phyloP scores from a whole-genome alignment of 2,888 invertebrate species.

The Rhagonycha lutea region DNA sequence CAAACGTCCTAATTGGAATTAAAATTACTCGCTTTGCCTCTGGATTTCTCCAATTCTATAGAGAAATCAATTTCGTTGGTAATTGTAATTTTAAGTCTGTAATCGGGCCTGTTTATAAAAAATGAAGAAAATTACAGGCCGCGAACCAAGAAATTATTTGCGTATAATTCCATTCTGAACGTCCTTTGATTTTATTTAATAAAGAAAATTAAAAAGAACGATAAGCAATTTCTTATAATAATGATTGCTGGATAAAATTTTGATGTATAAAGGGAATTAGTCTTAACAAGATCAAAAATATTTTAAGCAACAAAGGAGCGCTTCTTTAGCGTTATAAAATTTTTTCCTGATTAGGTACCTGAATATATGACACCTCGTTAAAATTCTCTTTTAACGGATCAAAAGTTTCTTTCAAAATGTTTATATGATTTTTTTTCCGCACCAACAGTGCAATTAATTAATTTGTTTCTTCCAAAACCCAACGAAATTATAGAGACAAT shows the following conservation, averaged over 20 bases:
- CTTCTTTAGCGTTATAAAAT: neutral
- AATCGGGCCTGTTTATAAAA: conserved; percentile 17
- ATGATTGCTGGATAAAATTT: neutral
- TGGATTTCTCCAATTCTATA: conserved; percentile 31
- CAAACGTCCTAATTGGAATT: conserved; percentile 36
- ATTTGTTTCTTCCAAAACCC: neutral
- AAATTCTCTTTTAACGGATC: neutral
- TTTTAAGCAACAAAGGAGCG: neutral
- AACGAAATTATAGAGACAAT: neutral
- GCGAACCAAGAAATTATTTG: conserved; percentile 7
- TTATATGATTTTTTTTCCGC: too few species aligned
- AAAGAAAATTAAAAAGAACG: conserved; percentile 16
- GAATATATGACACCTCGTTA: neutral
- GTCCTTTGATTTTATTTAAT: conserved; percentile 16
- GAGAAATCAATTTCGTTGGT: conserved; percentile 33
- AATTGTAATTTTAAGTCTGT: conserved; percentile 33
- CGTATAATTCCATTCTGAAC: conserved; percentile 8
- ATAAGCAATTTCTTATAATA: conserved; percentile 4
- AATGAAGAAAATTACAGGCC: conserved; percentile 20
- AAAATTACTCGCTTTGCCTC: conserved; percentile 38
- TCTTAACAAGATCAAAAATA: neutral
- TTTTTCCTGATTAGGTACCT: neutral
- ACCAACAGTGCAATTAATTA: neutral
- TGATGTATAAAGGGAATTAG: neutral
- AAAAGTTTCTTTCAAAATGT: neutral